These are phyloP conservation scores for Aplodontia rufa DNA, from an alignment of 2,113 vertebrate genomes.

Conservation along the genomic window DNA sequence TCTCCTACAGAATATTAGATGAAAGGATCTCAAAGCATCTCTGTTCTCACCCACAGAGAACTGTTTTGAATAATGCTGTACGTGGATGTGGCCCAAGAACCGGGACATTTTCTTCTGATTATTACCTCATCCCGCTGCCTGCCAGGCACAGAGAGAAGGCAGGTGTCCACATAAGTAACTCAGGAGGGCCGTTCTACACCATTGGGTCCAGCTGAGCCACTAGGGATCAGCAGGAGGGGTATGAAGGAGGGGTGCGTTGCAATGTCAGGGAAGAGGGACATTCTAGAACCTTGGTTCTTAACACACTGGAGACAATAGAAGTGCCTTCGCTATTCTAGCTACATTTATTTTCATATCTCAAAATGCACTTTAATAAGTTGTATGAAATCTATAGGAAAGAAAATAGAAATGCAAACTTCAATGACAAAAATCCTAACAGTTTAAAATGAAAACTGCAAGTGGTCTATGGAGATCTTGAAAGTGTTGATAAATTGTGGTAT, in stretches of 20 bases:
- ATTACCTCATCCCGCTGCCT: conserved; percentile 52
- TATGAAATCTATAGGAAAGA: not conserved
- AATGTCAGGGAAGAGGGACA: too few relatives aligned
- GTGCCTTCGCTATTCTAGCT: not conserved
- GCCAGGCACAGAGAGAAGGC: conserved; percentile 58
- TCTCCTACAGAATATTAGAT: not conserved
- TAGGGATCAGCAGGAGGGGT: not conserved
- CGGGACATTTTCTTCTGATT: conserved; percentile 62
- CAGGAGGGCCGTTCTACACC: not conserved
- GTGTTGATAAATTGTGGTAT: not conserved
- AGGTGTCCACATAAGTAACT: conserved; percentile 39
- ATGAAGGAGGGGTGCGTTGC: too few relatives aligned
- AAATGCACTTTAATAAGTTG: not conserved
- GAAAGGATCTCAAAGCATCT: not conserved
- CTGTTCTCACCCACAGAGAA: conserved; percentile 45
- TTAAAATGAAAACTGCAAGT: not conserved
- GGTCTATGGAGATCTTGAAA: not conserved
- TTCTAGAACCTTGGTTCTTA: not conserved
- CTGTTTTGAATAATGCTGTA: conserved; percentile 50
- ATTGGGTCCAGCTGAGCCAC: not conserved
- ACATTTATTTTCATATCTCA: not conserved
- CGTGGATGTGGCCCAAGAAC: conserved; percentile 27
- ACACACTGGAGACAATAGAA: not conserved
- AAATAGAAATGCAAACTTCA: not conserved
- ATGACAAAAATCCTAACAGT: not conserved